phyloP scores from a whole-genome alignment of 1,140 invertebrate species.

The Hyposmocoma kahamanoa region DNA sequence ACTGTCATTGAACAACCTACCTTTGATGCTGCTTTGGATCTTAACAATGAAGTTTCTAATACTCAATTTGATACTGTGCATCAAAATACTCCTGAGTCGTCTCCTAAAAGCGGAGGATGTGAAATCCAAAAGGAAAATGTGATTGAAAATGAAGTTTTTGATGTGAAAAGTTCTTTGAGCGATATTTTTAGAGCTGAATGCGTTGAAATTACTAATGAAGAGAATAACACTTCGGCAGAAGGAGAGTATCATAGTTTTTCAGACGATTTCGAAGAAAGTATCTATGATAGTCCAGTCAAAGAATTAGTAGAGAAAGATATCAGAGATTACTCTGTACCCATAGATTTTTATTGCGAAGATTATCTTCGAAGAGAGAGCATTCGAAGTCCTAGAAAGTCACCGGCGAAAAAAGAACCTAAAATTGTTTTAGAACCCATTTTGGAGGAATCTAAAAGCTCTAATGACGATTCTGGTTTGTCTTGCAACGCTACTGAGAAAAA shows the following conservation, averaged over 20 bases:
- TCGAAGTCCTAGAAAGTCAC: constrained; percentile 35
- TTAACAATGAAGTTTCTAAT: too few species aligned
- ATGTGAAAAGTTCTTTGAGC: too few species aligned
- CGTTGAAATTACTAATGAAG: too few species aligned
- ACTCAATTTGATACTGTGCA: too few species aligned
- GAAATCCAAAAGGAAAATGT: not conserved
- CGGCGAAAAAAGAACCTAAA: constrained; percentile 27
- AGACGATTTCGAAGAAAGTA: constrained; percentile 48
- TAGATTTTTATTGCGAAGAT: constrained; percentile 58
- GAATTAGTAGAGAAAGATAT: constrained; percentile 66
- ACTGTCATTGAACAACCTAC: constrained; percentile 42
- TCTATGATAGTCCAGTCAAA: constrained; percentile 64
- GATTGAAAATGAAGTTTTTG: not conserved
- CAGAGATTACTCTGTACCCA: constrained; percentile 63
- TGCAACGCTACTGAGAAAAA: constrained; percentile 7
- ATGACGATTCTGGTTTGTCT: constrained; percentile 36
- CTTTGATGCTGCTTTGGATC: too few species aligned
- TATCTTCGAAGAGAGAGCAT: constrained; percentile 30
- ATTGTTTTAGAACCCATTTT: constrained; percentile 53
- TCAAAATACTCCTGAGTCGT: too few species aligned
- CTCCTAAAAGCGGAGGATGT: too few species aligned
- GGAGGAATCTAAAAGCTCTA: constrained; percentile 60
- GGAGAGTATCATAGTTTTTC: constrained; percentile 65
- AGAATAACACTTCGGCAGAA: constrained; percentile 29
- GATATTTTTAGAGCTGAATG: constrained; percentile 20